Base-by-base conservation (phyloP, 92 coral and sea anemone species). In the Micromussa lordhowensis region DNA sequence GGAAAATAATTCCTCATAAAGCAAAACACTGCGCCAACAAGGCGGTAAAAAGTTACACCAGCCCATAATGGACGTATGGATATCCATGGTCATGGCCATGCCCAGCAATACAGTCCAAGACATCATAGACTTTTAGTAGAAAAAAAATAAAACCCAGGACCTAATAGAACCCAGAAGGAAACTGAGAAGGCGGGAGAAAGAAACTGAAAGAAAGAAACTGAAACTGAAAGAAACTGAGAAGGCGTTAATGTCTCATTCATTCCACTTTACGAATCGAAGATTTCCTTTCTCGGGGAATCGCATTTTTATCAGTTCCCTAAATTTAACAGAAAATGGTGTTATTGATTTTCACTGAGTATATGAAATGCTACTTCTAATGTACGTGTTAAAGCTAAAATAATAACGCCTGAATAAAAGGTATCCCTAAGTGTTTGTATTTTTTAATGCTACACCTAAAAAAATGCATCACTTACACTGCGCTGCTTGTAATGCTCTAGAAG, bases 31-130 rank as follows among this genome's bases (percentile, higher is more conserved):
- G 3, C 17, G 84, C 2, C 11, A n/a, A 6, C 30, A 64, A 36
- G 51, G 12, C 13, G 28, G 31, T 35, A 24, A 81, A 63, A 81
- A 64, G 34, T 1, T 22, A 32, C 57, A 51, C 77, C 36, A 18
- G 49, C 17, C 76, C 85, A 14, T 75, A 38, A 40, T 81, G 75
- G 59, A 36, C 85, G 14, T 81, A 81, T 26, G 75, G 36, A 9
- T 64, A 81, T 19, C 75, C 75, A 17, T 81, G 61, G 85, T 75
- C 85, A 22, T 81, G 74, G 74, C 85, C 55, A 12, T 51, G 48
- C 5, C 83, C 58, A 18, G 31, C 38, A 10, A 19, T 32, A 11
- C 48, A 7, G 77, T 32, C 77, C 49, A 21, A 17, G 51, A 9
- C 40, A 40, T 19, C 38, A 71, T 32, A 3, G 76, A n/a, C n/a